Evolutionary conservation across 2,888 invertebrate species (phyloP).

Genomic region (Ochlodes sylvanus): DNA sequence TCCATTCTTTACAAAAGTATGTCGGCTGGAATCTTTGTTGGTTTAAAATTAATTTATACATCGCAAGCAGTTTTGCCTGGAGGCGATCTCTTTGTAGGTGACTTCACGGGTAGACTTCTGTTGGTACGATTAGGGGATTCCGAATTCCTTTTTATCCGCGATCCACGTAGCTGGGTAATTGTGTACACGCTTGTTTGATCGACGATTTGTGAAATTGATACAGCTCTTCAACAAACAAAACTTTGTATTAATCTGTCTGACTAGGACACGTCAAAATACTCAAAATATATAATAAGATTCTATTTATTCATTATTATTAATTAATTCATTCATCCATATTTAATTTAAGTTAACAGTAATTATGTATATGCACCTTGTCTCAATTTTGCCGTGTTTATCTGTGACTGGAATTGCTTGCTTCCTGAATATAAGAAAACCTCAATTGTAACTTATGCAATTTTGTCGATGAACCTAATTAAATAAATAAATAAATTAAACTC

Average conservation of each 20-base stretch:
- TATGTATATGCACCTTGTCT: too few species aligned
- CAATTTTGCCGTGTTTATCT: too few species aligned
- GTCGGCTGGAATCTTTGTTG: background rate
- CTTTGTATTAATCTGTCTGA: background rate
- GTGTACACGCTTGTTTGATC: constrained; percentile 17
- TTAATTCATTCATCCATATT: too few species aligned
- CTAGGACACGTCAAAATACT: background rate
- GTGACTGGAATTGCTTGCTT: too few species aligned
- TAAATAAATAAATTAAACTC: too few species aligned
- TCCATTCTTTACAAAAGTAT: constrained; percentile 15
- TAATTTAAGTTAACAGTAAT: too few species aligned
- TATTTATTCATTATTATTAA: too few species aligned
- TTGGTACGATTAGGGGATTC: constrained; percentile 30
- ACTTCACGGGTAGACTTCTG: constrained; percentile 21
- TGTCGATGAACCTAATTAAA: too few species aligned
- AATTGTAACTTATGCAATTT: too few species aligned
- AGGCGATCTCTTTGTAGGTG: constrained; percentile 24
- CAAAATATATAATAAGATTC: too few species aligned
- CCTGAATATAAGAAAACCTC: too few species aligned
- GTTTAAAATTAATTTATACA: constrained; percentile 30
- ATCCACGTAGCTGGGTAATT: constrained; percentile 17
- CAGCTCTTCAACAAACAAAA: background rate
- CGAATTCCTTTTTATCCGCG: constrained; percentile 28
- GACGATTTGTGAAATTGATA: constrained; percentile 12
- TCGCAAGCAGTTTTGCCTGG: constrained; percentile 26